Conservation (phyloP, 2,113 vertebrate species). For the Telmatochromis sp. region DNA sequence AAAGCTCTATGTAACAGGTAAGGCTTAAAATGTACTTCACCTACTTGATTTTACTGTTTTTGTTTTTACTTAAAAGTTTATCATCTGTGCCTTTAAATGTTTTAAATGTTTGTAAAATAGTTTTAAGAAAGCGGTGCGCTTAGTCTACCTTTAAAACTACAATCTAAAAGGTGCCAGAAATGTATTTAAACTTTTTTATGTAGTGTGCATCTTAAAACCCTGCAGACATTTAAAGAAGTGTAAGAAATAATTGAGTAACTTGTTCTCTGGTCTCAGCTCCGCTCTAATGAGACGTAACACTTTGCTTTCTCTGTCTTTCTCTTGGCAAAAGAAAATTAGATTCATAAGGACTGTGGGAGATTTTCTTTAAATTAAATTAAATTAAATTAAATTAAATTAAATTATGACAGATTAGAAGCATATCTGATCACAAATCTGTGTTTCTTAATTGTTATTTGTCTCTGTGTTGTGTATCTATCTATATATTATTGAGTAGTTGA, state of each 20-base stretch:
- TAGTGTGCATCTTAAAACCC: neutral
- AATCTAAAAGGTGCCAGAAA: neutral
- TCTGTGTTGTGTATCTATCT: neutral
- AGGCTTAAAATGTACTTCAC: neutral
- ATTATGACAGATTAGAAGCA: neutral
- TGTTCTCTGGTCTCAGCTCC: fast-evolving
- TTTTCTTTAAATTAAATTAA: neutral
- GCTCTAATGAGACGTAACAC: neutral
- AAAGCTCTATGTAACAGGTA: neutral
- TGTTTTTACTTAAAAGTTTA: neutral
- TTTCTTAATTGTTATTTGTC: neutral
- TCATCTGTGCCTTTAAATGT: fast-evolving
- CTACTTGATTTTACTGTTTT: neutral
- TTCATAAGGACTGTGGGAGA: neutral
- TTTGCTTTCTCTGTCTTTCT: neutral
- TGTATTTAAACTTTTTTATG: neutral
- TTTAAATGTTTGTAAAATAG: neutral
- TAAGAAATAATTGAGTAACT: neutral
- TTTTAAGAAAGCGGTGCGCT: fast-evolving
- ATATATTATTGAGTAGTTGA: neutral
- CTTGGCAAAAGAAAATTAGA: fast-evolving
- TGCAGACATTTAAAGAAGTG: neutral
- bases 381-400: too few relatives aligned
- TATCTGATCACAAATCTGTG: neutral
- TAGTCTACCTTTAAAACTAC: neutral